These are phyloP conservation scores for Stenoptilia bipunctidactyla DNA, from an alignment of 2,888 invertebrate species.

Conservation along the genomic window DNA sequence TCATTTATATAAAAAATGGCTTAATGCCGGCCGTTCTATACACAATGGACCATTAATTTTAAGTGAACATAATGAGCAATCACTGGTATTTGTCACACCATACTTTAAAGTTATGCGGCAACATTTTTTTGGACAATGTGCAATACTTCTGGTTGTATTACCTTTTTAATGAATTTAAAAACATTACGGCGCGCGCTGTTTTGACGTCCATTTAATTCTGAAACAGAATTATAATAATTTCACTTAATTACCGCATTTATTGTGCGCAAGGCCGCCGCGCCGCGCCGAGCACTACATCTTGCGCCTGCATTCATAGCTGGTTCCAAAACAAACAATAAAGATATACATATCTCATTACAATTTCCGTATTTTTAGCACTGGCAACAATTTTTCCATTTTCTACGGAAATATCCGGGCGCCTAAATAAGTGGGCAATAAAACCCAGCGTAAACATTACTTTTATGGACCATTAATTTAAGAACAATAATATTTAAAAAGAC, in stretches of 20 bases:
- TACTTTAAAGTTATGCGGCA: conserved; percentile 1
- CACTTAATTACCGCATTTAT: conserved; percentile 67
- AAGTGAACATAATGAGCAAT: conserved; percentile 1
- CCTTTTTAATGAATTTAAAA: conserved; percentile 34
- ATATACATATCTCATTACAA: neutral
- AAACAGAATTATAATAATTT: conserved; percentile 65
- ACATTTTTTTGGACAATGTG: conserved; percentile 4
- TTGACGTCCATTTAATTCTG: conserved; percentile 58
- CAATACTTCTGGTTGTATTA: conserved; percentile 3
- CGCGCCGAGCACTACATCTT: conserved; percentile 40
- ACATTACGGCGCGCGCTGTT: conserved; percentile 47
- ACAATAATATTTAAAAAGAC: conserved; percentile 19
- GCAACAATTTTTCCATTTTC: neutral
- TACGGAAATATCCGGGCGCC: conserved; percentile 8
- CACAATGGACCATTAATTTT: conserved; percentile 1
- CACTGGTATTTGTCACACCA: conserved; percentile 1
- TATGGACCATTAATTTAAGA: conserved; percentile 17
- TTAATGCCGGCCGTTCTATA: neutral
- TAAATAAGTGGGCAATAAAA: conserved; percentile 7
- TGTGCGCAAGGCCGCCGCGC: conserved; percentile 48
- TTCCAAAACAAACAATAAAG: neutral
- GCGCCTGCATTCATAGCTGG: conserved; percentile 6
- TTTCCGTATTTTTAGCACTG: too few species aligned
- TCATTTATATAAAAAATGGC: neutral
- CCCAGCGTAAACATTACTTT: conserved; percentile 7